phyloP scores from a whole-genome alignment of 92 coral and sea anemone genomes.

The Anthopleura xanthogrammica region DNA sequence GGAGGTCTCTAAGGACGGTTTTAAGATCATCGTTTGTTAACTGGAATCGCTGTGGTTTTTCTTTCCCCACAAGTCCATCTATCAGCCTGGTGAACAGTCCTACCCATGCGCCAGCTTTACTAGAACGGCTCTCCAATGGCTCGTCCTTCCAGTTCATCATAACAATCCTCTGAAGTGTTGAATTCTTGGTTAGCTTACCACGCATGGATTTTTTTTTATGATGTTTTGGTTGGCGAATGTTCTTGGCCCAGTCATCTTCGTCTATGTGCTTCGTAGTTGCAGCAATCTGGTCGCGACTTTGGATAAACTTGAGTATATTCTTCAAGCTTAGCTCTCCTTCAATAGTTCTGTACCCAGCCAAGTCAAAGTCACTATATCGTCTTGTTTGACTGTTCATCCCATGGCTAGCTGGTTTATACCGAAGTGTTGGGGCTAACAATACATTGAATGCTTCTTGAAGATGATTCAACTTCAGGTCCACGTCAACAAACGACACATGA shows the following conservation, averaged over 20 bases:
- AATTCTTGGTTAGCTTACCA: no score
- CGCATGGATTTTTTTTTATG: neutral
- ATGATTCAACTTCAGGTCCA: neutral
- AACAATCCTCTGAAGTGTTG: neutral
- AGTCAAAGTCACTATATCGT: neutral
- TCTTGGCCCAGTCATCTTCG: neutral
- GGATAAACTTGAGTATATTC: neutral
- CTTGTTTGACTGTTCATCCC: neutral
- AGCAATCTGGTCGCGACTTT: neutral
- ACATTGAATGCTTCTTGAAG: neutral
- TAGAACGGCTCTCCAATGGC: neutral
- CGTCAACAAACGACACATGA: neutral
- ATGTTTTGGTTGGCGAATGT: neutral
- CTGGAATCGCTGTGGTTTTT: neutral
- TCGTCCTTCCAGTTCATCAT: neutral
- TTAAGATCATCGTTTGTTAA: neutral
- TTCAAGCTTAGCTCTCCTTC: neutral
- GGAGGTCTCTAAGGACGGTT: neutral
- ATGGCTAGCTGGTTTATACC: neutral
- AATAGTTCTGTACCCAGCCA: conserved; percentile 7
- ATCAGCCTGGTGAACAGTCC: neutral
- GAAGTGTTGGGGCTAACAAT: neutral
- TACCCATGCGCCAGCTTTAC: neutral
- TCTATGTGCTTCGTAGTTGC: neutral
- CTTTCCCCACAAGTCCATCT: neutral